These are phyloP conservation scores for Tokudaia tokunoshimensis DNA, from an alignment of 2,797 vertebrate genomes.

Conservation along the genomic window DNA sequence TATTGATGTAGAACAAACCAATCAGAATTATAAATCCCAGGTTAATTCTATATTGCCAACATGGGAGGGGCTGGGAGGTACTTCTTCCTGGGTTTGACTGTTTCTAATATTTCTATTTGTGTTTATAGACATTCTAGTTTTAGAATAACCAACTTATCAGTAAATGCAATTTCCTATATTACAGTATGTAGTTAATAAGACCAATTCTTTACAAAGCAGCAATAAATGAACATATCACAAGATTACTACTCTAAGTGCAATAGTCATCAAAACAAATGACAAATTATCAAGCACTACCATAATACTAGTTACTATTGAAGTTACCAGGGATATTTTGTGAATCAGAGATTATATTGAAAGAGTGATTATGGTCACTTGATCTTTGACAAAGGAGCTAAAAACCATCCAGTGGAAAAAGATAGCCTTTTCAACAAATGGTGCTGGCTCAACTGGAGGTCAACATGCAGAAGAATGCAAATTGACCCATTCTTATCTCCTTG, in stretches of 20 bases:
- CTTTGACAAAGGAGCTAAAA: too few species aligned
- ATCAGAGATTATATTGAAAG: conserved; percentile 18
- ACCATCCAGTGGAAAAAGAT: too few species aligned
- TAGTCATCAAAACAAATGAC: not conserved
- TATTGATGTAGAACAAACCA: conserved; percentile 78
- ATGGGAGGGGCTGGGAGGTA: not conserved
- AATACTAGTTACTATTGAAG: not conserved
- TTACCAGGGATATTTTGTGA: not conserved
- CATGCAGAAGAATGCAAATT: too few species aligned
- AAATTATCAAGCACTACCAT: conserved; percentile 20
- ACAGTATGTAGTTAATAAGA: not conserved
- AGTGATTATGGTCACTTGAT: too few species aligned
- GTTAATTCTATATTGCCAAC: conserved; percentile 14
- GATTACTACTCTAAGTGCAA: not conserved
- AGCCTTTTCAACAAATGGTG: too few species aligned
- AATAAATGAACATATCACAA: conserved; percentile 27
- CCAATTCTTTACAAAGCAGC: conserved; percentile 18
- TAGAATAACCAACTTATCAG: conserved; percentile 32
- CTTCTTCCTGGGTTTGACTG: conserved; percentile 25
- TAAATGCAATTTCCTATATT: not conserved
- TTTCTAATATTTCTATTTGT: conserved; percentile 53
- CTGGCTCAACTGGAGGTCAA: too few species aligned
- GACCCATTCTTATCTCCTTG: too few species aligned
- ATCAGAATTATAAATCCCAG: conserved; percentile 66
- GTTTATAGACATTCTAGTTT: not conserved